Evolutionary conservation across 2,797 vertebrate species (phyloP), one percentile per base, ranked within the genome.

Genomic region (Clarias laeviceps): DNA sequence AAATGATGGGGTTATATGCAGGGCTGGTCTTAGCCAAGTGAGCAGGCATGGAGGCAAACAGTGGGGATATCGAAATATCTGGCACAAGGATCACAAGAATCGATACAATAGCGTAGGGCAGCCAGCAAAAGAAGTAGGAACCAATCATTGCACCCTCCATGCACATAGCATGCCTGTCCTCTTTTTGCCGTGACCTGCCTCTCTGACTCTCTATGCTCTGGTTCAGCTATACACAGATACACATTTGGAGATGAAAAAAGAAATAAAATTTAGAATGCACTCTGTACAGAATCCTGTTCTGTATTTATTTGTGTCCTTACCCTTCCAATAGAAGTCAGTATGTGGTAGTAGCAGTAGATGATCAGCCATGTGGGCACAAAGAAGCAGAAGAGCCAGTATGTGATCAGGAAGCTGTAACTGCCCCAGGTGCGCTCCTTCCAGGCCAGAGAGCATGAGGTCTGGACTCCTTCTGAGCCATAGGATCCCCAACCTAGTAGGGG

Each of bases 1-100:
- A 96, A 90, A 96, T 95, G 86, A 96, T 91, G 50, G 95, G 95
- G 84, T 96, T 96, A 82, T 96, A 95, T 61, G 94, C 90, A 0
- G 93, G 94, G 82, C 94, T 95, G 61, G 92, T 95, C 90, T 96
- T 95, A 77, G 94, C 94, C 72, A 96, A 95, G 89, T 95, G 95
- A 90, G 94, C 94, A 22, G 95, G 95, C 91, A 96, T 92, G 34
- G 94, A 95, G 82, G 94, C 94, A 3, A 95, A 65, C 27, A 95
- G 91, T 0, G 94, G 95, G 27, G 93, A 90, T 88, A 96, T 95
- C 87, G 91, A 86, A 72, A 94, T 87, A 17, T 93, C 89, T 27
- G 95, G 94, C 86, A 92, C 84, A 82, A 94, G 62, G 11, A 95
- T 91, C 3, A 96, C 93, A 82, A 95, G 93, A 72, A 94, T 90